Percentiles rank a stretch among this genome's conserved stretches.
These are phyloP conservation scores for Ovis canadensis DNA, from an alignment of 2,113 vertebrate species.

Conservation along the genomic window DNA sequence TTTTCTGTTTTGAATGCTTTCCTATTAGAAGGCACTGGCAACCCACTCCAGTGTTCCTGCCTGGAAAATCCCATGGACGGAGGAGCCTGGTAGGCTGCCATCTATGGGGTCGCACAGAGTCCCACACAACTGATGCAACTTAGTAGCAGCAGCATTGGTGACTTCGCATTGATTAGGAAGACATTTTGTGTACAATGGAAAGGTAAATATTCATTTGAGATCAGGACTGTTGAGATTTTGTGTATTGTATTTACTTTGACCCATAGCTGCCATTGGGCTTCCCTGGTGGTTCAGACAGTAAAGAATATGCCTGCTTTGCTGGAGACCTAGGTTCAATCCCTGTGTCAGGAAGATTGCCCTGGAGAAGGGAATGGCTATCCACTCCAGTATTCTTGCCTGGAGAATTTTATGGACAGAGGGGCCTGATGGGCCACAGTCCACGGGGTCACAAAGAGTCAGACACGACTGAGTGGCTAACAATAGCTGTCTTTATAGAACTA, in stretches of 20 bases:
- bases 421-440: background rate
- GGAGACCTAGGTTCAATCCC: background rate
- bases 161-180: background rate
- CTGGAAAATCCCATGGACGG: background rate
- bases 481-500: background rate
- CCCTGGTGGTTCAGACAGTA: background rate
- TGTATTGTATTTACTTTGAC: background rate
- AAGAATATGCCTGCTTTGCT: background rate
- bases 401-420: background rate
- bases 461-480: background rate
- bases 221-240: background rate
- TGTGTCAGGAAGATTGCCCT: background rate
- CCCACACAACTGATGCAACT: background rate
- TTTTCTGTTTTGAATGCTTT: background rate
- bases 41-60: background rate
- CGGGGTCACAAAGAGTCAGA: background rate
- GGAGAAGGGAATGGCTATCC: background rate
- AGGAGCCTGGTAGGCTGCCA: background rate
- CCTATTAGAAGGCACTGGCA: background rate
- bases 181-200: background rate
- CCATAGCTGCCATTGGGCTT: background rate
- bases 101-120: background rate
- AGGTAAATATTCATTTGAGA: background rate
- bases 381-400: background rate
- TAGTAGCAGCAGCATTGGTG: background rate